Evolutionary conservation across 2,113 vertebrate species (phyloP), one percentile per base, ranked within the genome.

Genomic region (Pteruthius melanotis): DNA sequence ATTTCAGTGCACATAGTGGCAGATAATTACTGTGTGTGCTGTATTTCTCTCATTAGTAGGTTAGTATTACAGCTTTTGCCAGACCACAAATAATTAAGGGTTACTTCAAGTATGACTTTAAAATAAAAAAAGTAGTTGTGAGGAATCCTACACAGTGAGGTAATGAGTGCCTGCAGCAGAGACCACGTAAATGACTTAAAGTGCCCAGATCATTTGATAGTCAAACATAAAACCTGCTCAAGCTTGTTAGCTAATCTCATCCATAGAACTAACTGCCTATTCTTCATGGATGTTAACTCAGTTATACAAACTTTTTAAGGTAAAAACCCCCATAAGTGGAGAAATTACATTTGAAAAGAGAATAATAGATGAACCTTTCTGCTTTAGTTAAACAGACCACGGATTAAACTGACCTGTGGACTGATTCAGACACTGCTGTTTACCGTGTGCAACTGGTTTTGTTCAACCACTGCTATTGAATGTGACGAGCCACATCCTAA

Each of bases 1-100:
- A 69, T 81, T 92, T 92, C 85, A 66, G 61, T 44, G 68, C 49
- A 15, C 71, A 28, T 33, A 74, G 89, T 82, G 66, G 83, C 87
- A 54, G 56, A 65, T 96, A 85, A 94, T 95, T 89, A 82, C 64
- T 80, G 60, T 45, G 28, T 12, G 1, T 84, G 75, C 76, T 79
- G 17, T 60, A 47, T 94, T 97, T 95, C 78, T 87, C 87, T 95
- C 93, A 89, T 96, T 83, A 95, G 63, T 72, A 93, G 69, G 89
- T 89, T 89, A 83, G 81, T 75, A 78, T 89, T 96, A 68, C 63
- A 68, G 80, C 81, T 94, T 94, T 84, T 93, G 93, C 86, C 56
- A 76, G 84, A 74, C 89, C 89, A 82, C 87, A 84, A 26, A 84
- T 96, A 97, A 95, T 95, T 94, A 92, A 92, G 54, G 63, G 47